These are phyloP conservation scores for Sardinella longiceps DNA, from an alignment of 2,797 vertebrate species.

Conservation along the genomic window DNA sequence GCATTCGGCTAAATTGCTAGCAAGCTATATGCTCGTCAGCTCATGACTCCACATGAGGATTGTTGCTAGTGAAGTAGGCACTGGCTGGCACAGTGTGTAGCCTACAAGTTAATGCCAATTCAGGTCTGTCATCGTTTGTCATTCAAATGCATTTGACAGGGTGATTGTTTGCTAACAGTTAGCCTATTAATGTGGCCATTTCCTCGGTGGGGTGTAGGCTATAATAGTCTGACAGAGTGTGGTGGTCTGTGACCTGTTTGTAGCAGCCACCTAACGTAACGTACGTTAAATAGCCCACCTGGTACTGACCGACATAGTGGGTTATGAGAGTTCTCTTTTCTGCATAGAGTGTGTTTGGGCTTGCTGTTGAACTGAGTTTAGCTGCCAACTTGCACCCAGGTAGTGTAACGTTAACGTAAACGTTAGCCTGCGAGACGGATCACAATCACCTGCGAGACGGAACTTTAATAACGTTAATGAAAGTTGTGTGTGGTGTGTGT, in stretches of 20 bases:
- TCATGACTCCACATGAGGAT: conserved; percentile 5
- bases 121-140: neutral
- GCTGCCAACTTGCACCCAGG: neutral
- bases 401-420: neutral
- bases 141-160: neutral
- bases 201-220: neutral
- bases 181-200: neutral
- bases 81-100: neutral
- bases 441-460: neutral
- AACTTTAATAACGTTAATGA: neutral
- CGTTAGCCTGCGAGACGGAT: neutral
- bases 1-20: neutral
- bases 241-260: neutral
- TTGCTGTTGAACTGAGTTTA: neutral
- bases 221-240: neutral
- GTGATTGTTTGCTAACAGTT: conserved; percentile 10
- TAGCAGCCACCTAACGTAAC: neutral
- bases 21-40: neutral
- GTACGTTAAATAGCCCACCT: too few relatives aligned
- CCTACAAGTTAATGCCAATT: neutral
- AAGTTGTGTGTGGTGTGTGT: neutral
- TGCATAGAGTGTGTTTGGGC: too few relatives aligned
- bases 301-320: neutral
- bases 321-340: neutral
- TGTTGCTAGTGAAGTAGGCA: conserved; percentile 4